Conservation (phyloP, 2,797 vertebrate genomes). For the Ispidina picta region DNA sequence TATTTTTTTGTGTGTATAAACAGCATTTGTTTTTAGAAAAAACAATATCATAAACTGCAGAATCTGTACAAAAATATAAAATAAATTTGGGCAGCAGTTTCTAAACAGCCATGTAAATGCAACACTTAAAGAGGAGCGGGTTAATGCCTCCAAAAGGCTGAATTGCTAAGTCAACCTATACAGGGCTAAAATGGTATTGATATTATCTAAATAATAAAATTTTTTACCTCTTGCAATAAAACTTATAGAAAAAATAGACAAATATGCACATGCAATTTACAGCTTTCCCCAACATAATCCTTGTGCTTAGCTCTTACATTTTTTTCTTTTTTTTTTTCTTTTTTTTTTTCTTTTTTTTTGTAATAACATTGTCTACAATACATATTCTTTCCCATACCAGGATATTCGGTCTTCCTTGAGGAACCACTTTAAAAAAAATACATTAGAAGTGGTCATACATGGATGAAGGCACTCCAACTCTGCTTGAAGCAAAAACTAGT, state of each 20-base stretch:
- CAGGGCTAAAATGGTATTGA: conserved; percentile 82
- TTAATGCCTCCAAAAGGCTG: conserved; percentile 84
- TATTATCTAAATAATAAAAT: conserved; percentile 84
- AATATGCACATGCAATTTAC: conserved; percentile 87
- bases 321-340: conserved; percentile 52
- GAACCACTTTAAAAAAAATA: conserved; percentile 76
- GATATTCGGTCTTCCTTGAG: conserved; percentile 81
- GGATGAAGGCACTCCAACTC: conserved; percentile 95
- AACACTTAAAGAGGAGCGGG: conserved; percentile 82
- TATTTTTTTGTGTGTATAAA: conserved; percentile 81
- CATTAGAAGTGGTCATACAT: conserved; percentile 90
- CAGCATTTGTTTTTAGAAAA: conserved; percentile 85
- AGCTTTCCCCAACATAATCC: conserved; percentile 83
- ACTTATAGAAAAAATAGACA: conserved; percentile 88
- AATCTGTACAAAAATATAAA: conserved; percentile 91
- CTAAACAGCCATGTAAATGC: conserved; percentile 87
- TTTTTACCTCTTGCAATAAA: conserved; percentile 82
- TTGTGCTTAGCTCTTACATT: conserved; percentile 85
- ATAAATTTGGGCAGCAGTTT: conserved; percentile 86
- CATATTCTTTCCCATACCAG: conserved; percentile 71
- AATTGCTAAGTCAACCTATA: conserved; percentile 84
- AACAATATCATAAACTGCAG: conserved; percentile 86
- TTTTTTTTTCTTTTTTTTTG: conserved; percentile 33
- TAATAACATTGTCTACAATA: conserved; percentile 75
- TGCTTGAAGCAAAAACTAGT: conserved; percentile 90